Conservation (phyloP, 2,797 vertebrate genomes). For the Ataeniobius toweri region DNA sequence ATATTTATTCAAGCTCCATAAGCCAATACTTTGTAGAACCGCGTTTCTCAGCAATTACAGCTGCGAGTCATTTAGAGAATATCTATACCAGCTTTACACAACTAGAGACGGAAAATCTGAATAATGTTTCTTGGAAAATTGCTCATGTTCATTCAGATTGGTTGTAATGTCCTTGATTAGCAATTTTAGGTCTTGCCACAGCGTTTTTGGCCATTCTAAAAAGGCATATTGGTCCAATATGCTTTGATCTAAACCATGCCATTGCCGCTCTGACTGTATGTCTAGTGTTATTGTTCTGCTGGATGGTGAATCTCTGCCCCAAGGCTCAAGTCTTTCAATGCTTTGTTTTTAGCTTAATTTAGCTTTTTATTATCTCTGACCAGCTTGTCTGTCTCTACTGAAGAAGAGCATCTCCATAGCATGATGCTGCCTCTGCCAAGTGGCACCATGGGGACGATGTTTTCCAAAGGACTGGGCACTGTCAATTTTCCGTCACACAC, state of each 20-base stretch:
- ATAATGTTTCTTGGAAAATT: neutral
- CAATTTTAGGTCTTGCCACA: neutral
- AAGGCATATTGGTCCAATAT: neutral
- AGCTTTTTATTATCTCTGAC: too few species aligned
- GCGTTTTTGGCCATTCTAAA: neutral
- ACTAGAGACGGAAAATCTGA: neutral
- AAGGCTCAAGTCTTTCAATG: too few species aligned
- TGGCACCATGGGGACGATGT: too few species aligned
- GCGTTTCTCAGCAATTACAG: neutral
- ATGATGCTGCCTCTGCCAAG: too few species aligned
- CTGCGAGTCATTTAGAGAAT: neutral
- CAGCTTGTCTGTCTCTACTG: too few species aligned
- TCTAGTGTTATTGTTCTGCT: neutral
- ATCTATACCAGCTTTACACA: neutral
- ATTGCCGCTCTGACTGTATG: too few species aligned
- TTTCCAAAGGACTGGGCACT: too few species aligned
- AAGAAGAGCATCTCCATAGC: too few species aligned
- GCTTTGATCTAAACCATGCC: neutral
- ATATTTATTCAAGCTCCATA: neutral
- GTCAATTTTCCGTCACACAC: too few species aligned
- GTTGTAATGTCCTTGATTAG: neutral
- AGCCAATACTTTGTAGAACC: neutral
- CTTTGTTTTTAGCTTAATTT: too few species aligned
- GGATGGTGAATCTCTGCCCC: too few species aligned
- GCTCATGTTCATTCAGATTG: neutral